A percentile compares a stretch with the other conserved stretches of the same genome.
Conservation (phyloP, 2,888 invertebrate genomes). For the Diplolepis rosae region DNA sequence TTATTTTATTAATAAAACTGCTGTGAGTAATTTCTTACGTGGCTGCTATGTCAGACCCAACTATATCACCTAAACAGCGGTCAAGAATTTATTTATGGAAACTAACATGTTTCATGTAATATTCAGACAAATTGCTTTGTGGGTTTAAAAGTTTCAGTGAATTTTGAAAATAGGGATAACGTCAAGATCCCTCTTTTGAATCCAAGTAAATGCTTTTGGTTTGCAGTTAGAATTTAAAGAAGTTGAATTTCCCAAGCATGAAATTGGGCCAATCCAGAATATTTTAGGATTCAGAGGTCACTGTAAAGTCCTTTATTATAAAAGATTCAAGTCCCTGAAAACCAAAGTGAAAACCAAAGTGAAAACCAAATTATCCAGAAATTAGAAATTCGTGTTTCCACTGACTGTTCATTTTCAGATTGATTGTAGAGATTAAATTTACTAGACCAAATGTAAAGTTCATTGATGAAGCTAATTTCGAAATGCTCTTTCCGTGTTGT, state of each 20-base stretch:
- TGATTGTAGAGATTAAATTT: background rate
- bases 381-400: conserved; percentile 2
- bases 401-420: background rate
- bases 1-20: no score
- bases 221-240: conserved; percentile 43
- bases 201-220: conserved; percentile 6
- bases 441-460: background rate
- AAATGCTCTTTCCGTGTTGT: background rate
- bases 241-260: conserved; percentile 57
- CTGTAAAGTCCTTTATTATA: conserved; percentile 30
- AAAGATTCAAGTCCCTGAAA: conserved; percentile 5
- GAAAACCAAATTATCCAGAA: no score
- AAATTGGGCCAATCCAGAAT: conserved; percentile 61
- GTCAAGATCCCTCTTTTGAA: background rate
- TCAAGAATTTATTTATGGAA: no score
- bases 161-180: background rate
- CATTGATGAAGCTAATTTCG: background rate
- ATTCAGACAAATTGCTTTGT: background rate
- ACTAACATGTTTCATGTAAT: background rate
- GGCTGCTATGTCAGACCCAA: no score
- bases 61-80: no score
- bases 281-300: conserved; percentile 45
- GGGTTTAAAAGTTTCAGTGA: background rate
- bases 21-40: no score
- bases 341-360: background rate